Conservation (phyloP, 2,888 invertebrate genomes). For the Onthophagus sagittarius region DNA sequence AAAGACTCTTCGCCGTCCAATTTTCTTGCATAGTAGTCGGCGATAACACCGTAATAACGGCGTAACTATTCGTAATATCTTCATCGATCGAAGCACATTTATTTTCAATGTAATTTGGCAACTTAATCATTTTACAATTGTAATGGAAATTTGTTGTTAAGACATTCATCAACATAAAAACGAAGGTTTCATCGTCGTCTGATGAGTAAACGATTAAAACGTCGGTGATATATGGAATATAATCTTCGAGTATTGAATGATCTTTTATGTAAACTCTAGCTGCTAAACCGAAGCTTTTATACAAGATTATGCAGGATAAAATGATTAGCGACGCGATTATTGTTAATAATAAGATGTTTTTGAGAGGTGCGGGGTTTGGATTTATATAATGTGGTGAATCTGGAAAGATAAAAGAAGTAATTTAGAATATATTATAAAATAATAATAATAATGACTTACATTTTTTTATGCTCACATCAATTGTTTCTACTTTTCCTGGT, state of each 20-base stretch:
- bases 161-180: constrained; percentile 60
- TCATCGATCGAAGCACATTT: not conserved
- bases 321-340: constrained; percentile 52
- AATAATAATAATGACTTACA: not conserved
- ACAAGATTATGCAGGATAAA: constrained; percentile 52
- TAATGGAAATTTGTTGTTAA: constrained; percentile 62
- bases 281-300: constrained; percentile 52
- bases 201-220: constrained; percentile 62
- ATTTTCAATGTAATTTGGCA: constrained; percentile 44
- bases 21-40: constrained; percentile 48
- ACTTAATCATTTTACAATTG: constrained; percentile 55
- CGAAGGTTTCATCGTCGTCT: constrained; percentile 60
- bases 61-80: not conserved
- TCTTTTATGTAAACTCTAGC: constrained; percentile 51
- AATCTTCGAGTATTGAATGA: constrained; percentile 50
- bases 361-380: constrained; percentile 55
- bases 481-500: constrained; percentile 54
- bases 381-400: constrained; percentile 39
- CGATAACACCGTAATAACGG: constrained; percentile 47
- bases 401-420: constrained; percentile 33
- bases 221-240: constrained; percentile 59
- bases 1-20: constrained; percentile 49
- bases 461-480: constrained; percentile 54
- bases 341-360: constrained; percentile 54
- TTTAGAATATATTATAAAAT: not conserved